phyloP scores from a whole-genome alignment of 2,888 invertebrate species.

The Eupsilia transversa region DNA sequence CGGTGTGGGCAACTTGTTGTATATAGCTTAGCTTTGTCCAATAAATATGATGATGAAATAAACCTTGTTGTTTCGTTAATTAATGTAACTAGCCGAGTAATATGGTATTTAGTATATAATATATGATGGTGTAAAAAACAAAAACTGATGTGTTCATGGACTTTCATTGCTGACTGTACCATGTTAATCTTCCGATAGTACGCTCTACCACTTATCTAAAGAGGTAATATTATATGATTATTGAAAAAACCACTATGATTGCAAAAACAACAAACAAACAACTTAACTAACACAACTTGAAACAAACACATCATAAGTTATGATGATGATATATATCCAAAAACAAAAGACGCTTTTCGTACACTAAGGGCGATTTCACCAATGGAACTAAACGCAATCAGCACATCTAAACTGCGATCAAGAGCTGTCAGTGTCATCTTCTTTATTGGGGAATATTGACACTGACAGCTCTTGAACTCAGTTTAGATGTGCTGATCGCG shows the following conservation, averaged over 20 bases:
- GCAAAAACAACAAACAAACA: neutral
- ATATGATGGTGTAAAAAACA: neutral
- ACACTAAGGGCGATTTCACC: too few species aligned
- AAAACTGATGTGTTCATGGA: neutral
- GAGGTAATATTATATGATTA: neutral
- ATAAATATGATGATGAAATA: constrained; percentile 58
- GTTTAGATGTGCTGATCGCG: too few species aligned
- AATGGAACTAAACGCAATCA: too few species aligned
- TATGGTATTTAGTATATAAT: neutral
- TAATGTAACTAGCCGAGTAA: neutral
- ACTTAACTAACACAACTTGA: neutral
- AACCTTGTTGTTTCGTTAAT: neutral
- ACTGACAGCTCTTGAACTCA: too few species aligned
- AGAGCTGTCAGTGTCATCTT: too few species aligned
- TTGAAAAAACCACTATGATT: neutral
- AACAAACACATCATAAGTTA: neutral
- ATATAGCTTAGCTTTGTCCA: constrained; percentile 66
- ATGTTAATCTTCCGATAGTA: neutral
- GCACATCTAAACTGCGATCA: too few species aligned
- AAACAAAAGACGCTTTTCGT: neutral
- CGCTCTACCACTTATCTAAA: neutral
- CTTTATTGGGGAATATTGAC: too few species aligned
- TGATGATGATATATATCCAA: neutral
- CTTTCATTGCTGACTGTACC: neutral
- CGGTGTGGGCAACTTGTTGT: constrained; percentile 66